These are phyloP conservation scores for Corythornis cristatus DNA, from an alignment of 2,113 vertebrate genomes.

Conservation along the genomic window DNA sequence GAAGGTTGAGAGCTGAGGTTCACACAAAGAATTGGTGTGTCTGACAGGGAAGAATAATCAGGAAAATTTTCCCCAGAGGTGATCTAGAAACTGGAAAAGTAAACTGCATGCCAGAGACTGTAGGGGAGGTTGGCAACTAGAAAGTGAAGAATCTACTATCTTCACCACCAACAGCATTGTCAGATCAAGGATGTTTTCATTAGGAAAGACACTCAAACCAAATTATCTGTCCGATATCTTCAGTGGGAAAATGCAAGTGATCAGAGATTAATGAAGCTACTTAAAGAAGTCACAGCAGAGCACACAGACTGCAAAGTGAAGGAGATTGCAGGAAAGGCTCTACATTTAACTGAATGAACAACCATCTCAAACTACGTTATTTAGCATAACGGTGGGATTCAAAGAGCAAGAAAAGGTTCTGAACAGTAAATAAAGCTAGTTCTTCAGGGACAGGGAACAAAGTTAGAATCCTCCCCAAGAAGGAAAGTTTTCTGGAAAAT, in stretches of 20 bases:
- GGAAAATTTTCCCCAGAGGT: background rate
- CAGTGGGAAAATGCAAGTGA: background rate
- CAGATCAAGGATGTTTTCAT: conserved; percentile 26
- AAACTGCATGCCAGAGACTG: background rate
- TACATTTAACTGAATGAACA: background rate
- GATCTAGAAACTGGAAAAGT: background rate
- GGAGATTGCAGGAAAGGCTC: background rate
- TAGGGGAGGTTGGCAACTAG: background rate
- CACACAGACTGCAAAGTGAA: background rate
- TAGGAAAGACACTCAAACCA: background rate
- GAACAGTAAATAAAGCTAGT: background rate
- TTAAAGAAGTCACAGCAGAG: conserved; percentile 13
- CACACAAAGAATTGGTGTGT: background rate
- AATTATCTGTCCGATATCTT: conserved; percentile 18
- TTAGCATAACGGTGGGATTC: background rate
- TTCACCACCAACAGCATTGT: background rate
- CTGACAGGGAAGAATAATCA: background rate
- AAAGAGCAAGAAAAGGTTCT: background rate
- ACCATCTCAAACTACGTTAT: background rate
- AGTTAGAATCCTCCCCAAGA: background rate
- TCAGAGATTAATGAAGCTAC: conserved; percentile 29
- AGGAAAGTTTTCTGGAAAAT: conserved; percentile 37
- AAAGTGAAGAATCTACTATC: background rate
- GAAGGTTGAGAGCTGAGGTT: background rate
- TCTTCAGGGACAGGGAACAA: background rate